A percentile compares a stretch with the other conserved stretches of the same genome.
These are phyloP conservation scores for Baccha elongata DNA, from an alignment of 2,888 invertebrate genomes.

Conservation along the genomic window DNA sequence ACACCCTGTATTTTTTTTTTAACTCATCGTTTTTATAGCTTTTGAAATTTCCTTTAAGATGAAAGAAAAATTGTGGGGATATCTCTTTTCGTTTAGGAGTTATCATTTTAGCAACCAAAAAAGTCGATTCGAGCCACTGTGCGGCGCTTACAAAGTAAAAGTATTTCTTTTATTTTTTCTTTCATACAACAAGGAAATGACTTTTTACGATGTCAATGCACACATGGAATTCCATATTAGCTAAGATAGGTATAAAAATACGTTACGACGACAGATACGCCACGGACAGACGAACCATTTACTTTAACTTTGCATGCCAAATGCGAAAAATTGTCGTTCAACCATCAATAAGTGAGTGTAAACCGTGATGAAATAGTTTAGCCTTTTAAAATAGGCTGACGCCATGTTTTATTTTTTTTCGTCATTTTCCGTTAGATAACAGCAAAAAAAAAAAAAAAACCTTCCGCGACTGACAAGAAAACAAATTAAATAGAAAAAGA, in stretches of 20 bases:
- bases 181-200: conserved; percentile 40
- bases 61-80: too few species aligned
- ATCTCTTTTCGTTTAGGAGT: too few species aligned
- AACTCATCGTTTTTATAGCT: too few species aligned
- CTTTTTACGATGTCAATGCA: conserved; percentile 28
- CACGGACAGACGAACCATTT: neutral
- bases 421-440: neutral
- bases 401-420: neutral
- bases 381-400: neutral
- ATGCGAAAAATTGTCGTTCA: conserved; percentile 3
- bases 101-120: too few species aligned
- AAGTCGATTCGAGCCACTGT: too few species aligned
- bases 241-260: too few species aligned
- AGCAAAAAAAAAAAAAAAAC: neutral
- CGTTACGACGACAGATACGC: too few species aligned
- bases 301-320: conserved; percentile 8
- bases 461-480: neutral
- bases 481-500: neutral
- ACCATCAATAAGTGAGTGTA: neutral
- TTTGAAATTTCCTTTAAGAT: too few species aligned
- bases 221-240: conserved; percentile 45
- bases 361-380: neutral
- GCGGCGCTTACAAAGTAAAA: conserved; percentile 11
- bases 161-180: conserved; percentile 6
- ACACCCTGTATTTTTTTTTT: too few species aligned